Percentiles rank a stretch among this genome's conserved stretches.
phyloP scores from a whole-genome alignment of 2,888 invertebrate species.

The Hypolimnas misippus region DNA sequence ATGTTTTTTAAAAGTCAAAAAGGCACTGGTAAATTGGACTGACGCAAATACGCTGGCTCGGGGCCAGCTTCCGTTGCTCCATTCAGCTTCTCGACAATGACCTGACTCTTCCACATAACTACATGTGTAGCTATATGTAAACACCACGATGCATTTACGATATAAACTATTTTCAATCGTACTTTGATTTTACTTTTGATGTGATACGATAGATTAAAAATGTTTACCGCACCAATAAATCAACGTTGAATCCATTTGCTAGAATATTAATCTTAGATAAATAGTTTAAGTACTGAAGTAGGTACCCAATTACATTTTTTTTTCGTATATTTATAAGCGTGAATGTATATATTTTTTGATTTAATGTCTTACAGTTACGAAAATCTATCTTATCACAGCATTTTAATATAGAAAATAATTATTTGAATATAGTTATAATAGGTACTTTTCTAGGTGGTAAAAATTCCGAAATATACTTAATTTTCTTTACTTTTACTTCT shows the following conservation, averaged over 20 bases:
- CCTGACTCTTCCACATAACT: slow-evolving; percentile 58
- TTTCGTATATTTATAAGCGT: too few species aligned
- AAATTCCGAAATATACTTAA: too few species aligned
- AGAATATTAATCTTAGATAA: not conserved
- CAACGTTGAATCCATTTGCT: not conserved
- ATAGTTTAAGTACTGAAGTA: too few species aligned
- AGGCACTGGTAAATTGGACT: slow-evolving; percentile 59
- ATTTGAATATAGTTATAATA: too few species aligned
- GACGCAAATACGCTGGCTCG: slow-evolving; percentile 73
- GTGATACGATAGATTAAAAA: not conserved
- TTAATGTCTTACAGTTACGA: too few species aligned
- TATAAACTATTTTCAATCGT: slow-evolving; percentile 8
- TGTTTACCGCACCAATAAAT: not conserved
- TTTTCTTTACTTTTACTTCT: too few species aligned
- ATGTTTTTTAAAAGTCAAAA: slow-evolving; percentile 57
- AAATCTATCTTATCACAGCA: too few species aligned
- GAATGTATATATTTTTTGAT: too few species aligned
- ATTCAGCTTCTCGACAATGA: slow-evolving; percentile 81
- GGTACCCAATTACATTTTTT: too few species aligned
- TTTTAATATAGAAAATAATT: too few species aligned
- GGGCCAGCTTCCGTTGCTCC: slow-evolving; percentile 73
- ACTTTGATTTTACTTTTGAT: not conserved
- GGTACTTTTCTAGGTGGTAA: too few species aligned
- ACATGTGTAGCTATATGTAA: slow-evolving; percentile 21
- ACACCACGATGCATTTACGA: slow-evolving; percentile 1